Evolutionary conservation across 2,113 vertebrate genomes (phyloP), one percentile per base, ranked within the genome.

Genomic region (Puntigrus tetrazona): DNA sequence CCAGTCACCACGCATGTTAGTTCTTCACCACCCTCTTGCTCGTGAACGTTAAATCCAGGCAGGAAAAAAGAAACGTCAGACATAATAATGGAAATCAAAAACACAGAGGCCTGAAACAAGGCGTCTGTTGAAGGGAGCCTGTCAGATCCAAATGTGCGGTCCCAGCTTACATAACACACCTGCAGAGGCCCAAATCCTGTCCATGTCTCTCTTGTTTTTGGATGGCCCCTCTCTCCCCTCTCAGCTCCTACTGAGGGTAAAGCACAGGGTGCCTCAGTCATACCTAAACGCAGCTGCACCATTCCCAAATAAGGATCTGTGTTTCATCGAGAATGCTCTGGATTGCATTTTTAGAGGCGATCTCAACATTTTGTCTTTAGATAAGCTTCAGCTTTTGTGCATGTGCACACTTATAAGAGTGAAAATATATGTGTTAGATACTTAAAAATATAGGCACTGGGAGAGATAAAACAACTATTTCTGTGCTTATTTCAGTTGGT

Each of bases 121-220:
- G 41, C 81, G 78, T 88, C 85, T 45, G 70, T 57, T 87, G 18
- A 85, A 78, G 76, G 52, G 72, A 77, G 27, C 9, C 50, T 79
- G 25, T 79, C 83, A 76, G 31, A 55, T 78, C 73, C 52, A 84
- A 88, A 76, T 78, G 75, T 69, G 76, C 83, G 85, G 85, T 67
- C 59, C 76, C 41, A 36, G 81, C 81, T 89, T 89, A 70, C 81
- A 31, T 86, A 89, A 87, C 87, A 88, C 87, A 92, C 88, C 85
- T 93, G 88, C 80, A 63, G 8, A 25, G 10, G 82, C 73, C 27
- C 14, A 20, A 47, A 52, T 81, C 78, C 41, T 55, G 18, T 86
- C 73, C 72, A 77, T 63, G 45, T 14, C 69, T 43, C 0, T 81
- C 27, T 82, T 55, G 77, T 84, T 86, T 75, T 88, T 73, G 77